Base-by-base conservation (phyloP, 2,113 vertebrate genomes). In the Bambusicola thoracicus region DNA sequence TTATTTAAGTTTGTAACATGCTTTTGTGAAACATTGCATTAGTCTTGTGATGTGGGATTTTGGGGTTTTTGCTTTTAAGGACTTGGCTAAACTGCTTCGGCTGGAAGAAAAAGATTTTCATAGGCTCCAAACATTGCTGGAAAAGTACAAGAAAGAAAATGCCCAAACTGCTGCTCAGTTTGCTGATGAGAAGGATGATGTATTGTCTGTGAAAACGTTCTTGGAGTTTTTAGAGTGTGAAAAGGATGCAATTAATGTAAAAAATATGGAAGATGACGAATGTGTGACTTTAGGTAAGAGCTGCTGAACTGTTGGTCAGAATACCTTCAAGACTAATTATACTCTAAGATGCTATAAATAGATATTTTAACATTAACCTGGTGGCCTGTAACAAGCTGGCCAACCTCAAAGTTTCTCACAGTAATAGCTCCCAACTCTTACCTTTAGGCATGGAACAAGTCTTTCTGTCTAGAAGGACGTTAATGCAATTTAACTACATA, bases 181-280 rank as follows among this genome's bases (percentile, higher is more conserved):
- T 85, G 98, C 97, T 55, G 98, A 98, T 87, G 98, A 98, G 87
- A 96, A 97, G 6, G 97, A 96, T 65, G 94, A 92, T 0, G 44
- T 92, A 4, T 59, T 99, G 55, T 97, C 98, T 12, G 97, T 98
- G 44, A 98, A 98, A 94, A 97, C 91, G 21, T 99, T 99, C 78
- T 98, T 99, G 49, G 98, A 98, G 2, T 98, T 98, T 96, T 94
- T 99, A 89, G 98, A 99, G 69, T 98, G 90, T 34, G 98, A 99
- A 67, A 98, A 98, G 2, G 98, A 98, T 1, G 51, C 74, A n/a
- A 84, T 99, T 94, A 97, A 80, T 82, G 90, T 99, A 43, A 98
- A 97, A 95, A 98, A 98, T 83, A 92, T 97, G 70, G 96, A 94
- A 40, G 97, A 98, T 5, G 87, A 94, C 65, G 97, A 98, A 43